phyloP scores from a whole-genome alignment of 2,888 invertebrate genomes.

The Mythimna loreyi region DNA sequence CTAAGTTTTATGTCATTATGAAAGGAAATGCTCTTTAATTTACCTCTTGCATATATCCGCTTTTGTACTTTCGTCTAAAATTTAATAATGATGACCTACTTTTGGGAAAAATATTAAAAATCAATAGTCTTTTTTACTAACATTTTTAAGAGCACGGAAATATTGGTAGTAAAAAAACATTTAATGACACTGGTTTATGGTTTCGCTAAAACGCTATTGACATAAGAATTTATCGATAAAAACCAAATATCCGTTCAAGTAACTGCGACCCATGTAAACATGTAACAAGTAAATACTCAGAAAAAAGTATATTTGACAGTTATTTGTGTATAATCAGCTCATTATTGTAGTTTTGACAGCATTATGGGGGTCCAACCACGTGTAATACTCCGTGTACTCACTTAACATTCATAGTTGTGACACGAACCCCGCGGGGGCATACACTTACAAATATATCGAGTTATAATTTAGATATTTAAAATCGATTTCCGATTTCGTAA shows the following conservation, averaged over 20 bases:
- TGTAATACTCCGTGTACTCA: constrained; percentile 38
- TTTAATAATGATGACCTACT: too few relatives aligned
- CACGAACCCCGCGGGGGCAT: constrained; percentile 54
- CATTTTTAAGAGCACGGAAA: too few relatives aligned
- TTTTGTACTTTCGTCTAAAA: too few relatives aligned
- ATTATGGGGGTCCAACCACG: constrained; percentile 53
- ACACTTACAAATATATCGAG: constrained; percentile 46
- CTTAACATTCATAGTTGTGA: constrained; percentile 63
- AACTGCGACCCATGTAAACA: constrained; percentile 24
- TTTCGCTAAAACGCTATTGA: neutral
- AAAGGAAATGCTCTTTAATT: too few relatives aligned
- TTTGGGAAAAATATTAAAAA: too few relatives aligned
- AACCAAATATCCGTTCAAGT: neutral
- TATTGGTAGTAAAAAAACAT: too few relatives aligned
- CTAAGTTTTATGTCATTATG: too few relatives aligned
- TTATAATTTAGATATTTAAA: constrained; percentile 66
- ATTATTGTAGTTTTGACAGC: constrained; percentile 64
- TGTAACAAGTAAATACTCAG: constrained; percentile 1
- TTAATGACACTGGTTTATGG: neutral
- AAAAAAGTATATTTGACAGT: constrained; percentile 29
- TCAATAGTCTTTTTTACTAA: too few relatives aligned
- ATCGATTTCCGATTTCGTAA: constrained; percentile 48
- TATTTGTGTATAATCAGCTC: constrained; percentile 56
- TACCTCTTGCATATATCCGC: too few relatives aligned
- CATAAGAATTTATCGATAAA: neutral